Conservation (phyloP, 2,113 vertebrate genomes). For the Cynoglossus semilaevis region DNA sequence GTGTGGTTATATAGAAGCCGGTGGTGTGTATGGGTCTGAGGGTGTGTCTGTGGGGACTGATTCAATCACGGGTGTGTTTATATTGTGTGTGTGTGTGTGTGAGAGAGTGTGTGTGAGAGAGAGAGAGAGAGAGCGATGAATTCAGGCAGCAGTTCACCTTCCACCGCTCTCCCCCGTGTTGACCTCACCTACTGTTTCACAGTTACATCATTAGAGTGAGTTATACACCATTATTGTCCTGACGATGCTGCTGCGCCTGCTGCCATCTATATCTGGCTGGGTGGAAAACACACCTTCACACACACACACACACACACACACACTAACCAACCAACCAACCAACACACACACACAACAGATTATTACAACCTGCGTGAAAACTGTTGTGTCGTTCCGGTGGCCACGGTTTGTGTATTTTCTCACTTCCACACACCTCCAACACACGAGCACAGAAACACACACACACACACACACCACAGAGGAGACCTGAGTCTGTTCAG, state of each 20-base stretch:
- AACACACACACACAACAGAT: conserved; percentile 16
- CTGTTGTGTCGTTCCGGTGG: conserved; percentile 6
- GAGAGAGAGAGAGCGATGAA: conserved; percentile 1
- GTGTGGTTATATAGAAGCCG: conserved; percentile 33
- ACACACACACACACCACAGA: too few species aligned
- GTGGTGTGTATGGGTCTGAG: conserved; percentile 31
- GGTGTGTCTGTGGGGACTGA: conserved; percentile 25
- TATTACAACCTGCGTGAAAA: conserved; percentile 36
- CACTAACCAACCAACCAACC: conserved; percentile 2
- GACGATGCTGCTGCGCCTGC: conserved; percentile 27
- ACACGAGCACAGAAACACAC: too few species aligned
- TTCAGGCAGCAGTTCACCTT: conserved; percentile 38
- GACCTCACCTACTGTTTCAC: conserved; percentile 64
- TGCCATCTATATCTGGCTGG: conserved; percentile 32
- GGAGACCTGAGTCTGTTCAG: too few species aligned
- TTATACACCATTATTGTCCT: conserved; percentile 54
- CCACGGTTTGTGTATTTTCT: too few species aligned
- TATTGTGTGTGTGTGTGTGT: conserved; percentile 12
- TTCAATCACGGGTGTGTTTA: conserved; percentile 33
- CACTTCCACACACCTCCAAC: too few species aligned
- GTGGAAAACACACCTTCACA: conserved; percentile 22
- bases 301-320: conserved; percentile 3
- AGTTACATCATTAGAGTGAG: conserved; percentile 58
- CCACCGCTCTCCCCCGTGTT: conserved; percentile 27
- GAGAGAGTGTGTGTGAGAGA: conserved; percentile 15